Evolutionary conservation across 1,140 invertebrate genomes (phyloP), one percentile per base, ranked within the genome.

Genomic region (Drosophila yakuba): DNA sequence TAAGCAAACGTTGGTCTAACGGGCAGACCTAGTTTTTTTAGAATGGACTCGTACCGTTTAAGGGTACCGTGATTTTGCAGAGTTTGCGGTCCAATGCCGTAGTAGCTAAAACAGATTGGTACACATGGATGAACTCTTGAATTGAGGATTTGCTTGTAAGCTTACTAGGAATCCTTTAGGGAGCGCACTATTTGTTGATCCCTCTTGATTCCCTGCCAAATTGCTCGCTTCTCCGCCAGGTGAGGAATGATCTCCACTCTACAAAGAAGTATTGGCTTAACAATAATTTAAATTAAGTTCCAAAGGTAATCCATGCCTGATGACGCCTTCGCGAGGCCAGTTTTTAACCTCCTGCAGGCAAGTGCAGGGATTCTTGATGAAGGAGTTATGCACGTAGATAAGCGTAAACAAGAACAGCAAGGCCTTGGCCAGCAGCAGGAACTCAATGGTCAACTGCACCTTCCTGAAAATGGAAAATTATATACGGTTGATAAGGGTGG

Each of bases 261-360:
- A 55, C 7, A 50, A 61, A 47, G 1, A 45, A 32, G 39, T 15
- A 12, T 0, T 41, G 25, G 6, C 45, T 56, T 11, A 14, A 38
- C n/a, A 35, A 41, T 15, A 15, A 52, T 32, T 20, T 1, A 14
- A 3, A 11, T 7, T 6, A 36, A 12, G 6, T 14, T 17, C 15
- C 1, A 60, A 52, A 5, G 14, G 23, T 17, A 32, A 36, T 15
- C 10, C 41, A 8, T 69, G 74, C 89, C 97, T 93, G 3, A 99
- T 93, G 74, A 99, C 98, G 12, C 99, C 98, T 93, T 99, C 97
- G 62, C 97, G 94, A 2, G 98, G 98, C 98, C 98, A 99, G 17
- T 95, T 95, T 91, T 97, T 95, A 28, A 99, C 95, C 92, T 97
- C 95, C 90, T 98, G 95, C 72, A 99, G 94, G 93, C 98, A 99